Conservation (phyloP, 1,140 invertebrate genomes). For the Popillia japonica region DNA sequence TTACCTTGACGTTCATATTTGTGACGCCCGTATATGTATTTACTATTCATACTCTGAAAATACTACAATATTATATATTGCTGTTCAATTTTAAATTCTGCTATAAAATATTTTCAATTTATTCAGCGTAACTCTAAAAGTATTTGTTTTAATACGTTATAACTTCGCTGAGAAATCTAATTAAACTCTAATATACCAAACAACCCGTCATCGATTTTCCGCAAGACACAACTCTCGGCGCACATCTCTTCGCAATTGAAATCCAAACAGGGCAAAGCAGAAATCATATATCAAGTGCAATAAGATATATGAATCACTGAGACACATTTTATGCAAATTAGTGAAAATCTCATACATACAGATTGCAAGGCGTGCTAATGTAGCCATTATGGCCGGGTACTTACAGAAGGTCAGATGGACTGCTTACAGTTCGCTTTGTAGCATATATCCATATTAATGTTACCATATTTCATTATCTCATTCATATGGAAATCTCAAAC, state of each 20-base stretch:
- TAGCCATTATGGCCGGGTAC: conserved; percentile 44
- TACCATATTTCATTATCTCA: conserved; percentile 63
- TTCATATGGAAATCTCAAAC: conserved; percentile 62
- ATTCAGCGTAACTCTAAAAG: no score
- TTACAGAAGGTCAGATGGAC: conserved; percentile 48
- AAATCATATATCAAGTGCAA: conserved; percentile 59
- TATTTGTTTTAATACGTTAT: no score
- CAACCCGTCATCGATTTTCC: background rate
- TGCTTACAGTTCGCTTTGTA: conserved; percentile 59
- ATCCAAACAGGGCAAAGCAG: conserved; percentile 53
- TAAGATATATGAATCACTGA: conserved; percentile 61
- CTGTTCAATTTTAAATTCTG: no score
- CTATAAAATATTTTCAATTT: no score
- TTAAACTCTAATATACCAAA: background rate
- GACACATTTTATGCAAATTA: conserved; percentile 62
- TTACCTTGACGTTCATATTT: no score
- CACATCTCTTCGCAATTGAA: conserved; percentile 44
- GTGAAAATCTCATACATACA: conserved; percentile 61
- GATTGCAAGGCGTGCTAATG: conserved; percentile 55
- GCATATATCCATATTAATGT: conserved; percentile 62
- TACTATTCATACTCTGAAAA: no score
- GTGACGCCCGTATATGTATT: no score
- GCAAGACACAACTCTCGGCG: conserved; percentile 11
- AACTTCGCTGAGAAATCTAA: no score
- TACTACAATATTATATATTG: no score